Base-by-base conservation (phyloP, 2,888 invertebrate genomes). In the Nymphalis c-album region DNA sequence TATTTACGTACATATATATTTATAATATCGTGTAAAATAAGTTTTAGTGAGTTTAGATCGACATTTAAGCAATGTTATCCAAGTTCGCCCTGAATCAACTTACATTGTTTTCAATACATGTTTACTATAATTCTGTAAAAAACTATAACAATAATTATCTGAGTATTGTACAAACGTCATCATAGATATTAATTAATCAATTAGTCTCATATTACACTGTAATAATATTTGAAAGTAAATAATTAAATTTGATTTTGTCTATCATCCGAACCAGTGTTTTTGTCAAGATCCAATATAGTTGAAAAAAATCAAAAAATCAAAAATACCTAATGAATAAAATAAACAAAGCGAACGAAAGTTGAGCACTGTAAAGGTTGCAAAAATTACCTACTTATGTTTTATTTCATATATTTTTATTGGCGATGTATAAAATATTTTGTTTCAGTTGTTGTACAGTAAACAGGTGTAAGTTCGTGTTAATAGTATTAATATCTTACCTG, bases 41-140 rank as follows among this genome's bases (percentile, higher is more conserved):
- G 31, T 60, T 63, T 67, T 47, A 53, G 57, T 60, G 60, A 58
- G 47, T 63, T 59, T 45, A 72, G 48, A 46, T 22, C 22, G n/a
- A 50, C 8, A 26, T 58, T 55, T 63, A 60, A 66, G 57, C 47
- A 47, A 58, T 57, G 61, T 48, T 51, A 66, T 47, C 18, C 7
- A 55, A 16, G 22, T 58, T 69, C 26, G 67, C 67, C 64, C 63
- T 71, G 64, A 63, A 67, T 79, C 79, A 68, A 80, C 80, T 80
- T 81, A 81, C 80, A 71, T 78, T 31, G 61, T 69, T 71, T 64
- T 60, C n/a, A 62, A 50, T 60, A 40, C 60, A 40, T 40, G 10
- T 31, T n/a, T 55, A n/a, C 17, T 8, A 55, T 2, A 7, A 62
- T 31, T 73, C 79, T 78, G 79, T 69, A 77, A 70, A 67, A 70